A percentile compares a stretch with the other conserved stretches of the same genome.
Conservation (phyloP, 2,797 vertebrate genomes). For the Amazona ochrocephala region DNA sequence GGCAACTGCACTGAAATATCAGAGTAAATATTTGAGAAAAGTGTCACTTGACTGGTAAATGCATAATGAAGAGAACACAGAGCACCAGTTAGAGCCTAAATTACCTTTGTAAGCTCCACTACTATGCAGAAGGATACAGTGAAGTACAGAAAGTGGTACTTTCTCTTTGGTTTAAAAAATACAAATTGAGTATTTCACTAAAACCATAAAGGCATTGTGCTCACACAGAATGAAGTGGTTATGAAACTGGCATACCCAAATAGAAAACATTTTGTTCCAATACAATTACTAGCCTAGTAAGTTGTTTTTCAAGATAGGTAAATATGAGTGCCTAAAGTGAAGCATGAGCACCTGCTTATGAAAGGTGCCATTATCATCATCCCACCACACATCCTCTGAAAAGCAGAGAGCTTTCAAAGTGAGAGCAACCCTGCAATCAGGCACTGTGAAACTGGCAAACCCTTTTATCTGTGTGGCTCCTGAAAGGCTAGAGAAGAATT, state of each 20-base stretch:
- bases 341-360: background rate
- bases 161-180: background rate
- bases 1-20: background rate
- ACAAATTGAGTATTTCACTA: background rate
- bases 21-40: slow-evolving; percentile 19
- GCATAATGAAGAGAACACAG: background rate
- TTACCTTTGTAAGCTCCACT: background rate
- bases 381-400: background rate
- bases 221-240: background rate
- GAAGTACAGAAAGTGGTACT: background rate
- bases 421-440: background rate
- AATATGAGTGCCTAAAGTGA: background rate
- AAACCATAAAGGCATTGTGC: background rate
- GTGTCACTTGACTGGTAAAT: background rate
- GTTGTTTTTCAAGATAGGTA: background rate
- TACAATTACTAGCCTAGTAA: background rate
- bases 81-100: background rate
- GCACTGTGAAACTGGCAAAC: background rate
- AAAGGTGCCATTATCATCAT: background rate
- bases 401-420: background rate
- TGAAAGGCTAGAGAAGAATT: slow-evolving; percentile 23
- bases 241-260: background rate
- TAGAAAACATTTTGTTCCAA: background rate
- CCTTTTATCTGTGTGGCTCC: slow-evolving; percentile 3
- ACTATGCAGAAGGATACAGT: background rate